Base-by-base conservation (phyloP, 2,888 invertebrate genomes). In the Drosophila paramelanica region DNA sequence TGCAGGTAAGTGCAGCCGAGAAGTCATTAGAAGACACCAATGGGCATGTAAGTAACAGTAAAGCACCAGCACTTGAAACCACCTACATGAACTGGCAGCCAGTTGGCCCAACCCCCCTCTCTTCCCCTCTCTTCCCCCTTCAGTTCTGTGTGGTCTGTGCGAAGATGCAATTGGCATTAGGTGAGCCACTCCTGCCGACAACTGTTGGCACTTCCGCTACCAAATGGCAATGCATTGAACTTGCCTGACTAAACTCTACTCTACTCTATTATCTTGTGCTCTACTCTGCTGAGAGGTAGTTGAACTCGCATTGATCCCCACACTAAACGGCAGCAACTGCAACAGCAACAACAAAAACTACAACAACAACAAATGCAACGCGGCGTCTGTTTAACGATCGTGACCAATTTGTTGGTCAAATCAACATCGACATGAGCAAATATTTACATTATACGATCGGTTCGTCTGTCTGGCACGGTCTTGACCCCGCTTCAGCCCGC, bases 321-420 rank as follows among this genome's bases (percentile, higher is more conserved):
- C 62, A 42, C 53, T 33, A 27, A 36, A 56, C 66, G 57, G 45
- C 69, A 45, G 39, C 56, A 42, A 3, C 67, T 27, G 10, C 31
- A 55, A 39, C 50, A 11, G 10, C 56, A 36, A 13, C 49, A 4
- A 10, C 60, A 56, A n/a, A 41, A 8, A 41, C 57, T 31, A 13
- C 49, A 4, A 10, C 60, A 56, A n/a, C 43, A 8, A 41, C 57
- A 6, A 23, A 49, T 39, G 51, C 71, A 8, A 46, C 64, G 52
- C 42, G 65, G 72, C 88, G 81, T 71, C 84, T 83, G 84, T 81
- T 83, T 86, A 86, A 86, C 83, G 89, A 83, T 88, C 83, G 83
- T 83, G 89, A 88, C 89, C 83, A 83, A 88, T 86, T 83, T 83
- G 81, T 86, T 88, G 87, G 86, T 85, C 82, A 88, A 77, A 73